Evolutionary conservation across 2,113 vertebrate genomes (phyloP), one percentile per base, ranked within the genome.

Genomic region (Engystomops pustulosus): DNA sequence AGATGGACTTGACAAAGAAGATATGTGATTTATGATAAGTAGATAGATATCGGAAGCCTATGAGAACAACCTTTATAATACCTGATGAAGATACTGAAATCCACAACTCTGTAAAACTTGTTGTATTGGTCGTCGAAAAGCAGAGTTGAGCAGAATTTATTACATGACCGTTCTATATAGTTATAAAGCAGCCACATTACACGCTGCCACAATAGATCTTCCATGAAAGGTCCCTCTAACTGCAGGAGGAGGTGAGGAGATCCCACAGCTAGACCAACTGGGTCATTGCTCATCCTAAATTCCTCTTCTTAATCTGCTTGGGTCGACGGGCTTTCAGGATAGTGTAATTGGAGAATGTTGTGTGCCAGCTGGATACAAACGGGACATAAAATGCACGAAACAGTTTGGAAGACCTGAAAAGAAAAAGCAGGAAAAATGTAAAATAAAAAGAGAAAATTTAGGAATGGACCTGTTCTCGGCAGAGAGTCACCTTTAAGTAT

Each of bases 381-480:
- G 96, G 96, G 68, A 97, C 0, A 74, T 95, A 97, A 89, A 97
- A 96, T 0, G 96, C 94, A 70, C 96, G 92, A 60, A 96, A 89
- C 51, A 95, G 87, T 88, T 87, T 89, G 0, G 95, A 95, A 53
- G 96, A 97, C 88, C 96, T 97, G 89, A 17, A 86, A 86, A 2
- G 87, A 76, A 30, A 38, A 3, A 69, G 44, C 9, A 45, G 4
- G n/a, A n/a, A n/a, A n/a, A n/a, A n/a, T n/a, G n/a, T n/a, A n/a
- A n/a, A n/a, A n/a, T n/a, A n/a, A n/a, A n/a, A n/a, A n/a, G n/a
- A n/a, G n/a, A n/a, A n/a, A n/a, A n/a, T n/a, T n/a, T n/a, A n/a
- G n/a, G n/a, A n/a, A n/a, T n/a, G n/a, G n/a, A n/a, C n/a, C n/a
- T n/a, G n/a, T n/a, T n/a, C n/a, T n/a, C n/a, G n/a, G n/a, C n/a